These are phyloP conservation scores for Achatina immaculata DNA, from an alignment of 1,140 invertebrate genomes.

Conservation along the genomic window DNA sequence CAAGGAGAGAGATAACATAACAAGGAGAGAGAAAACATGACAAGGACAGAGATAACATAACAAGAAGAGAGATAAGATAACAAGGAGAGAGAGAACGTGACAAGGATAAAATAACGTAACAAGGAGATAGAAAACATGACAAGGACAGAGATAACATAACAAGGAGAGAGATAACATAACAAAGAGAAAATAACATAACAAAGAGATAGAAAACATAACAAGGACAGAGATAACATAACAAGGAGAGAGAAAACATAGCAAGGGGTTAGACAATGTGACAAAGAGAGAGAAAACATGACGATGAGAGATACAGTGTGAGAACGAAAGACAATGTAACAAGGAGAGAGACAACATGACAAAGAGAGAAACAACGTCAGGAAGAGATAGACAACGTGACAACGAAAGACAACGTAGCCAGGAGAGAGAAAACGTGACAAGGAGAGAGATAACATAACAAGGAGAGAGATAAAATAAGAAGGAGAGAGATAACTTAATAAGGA, in stretches of 20 bases:
- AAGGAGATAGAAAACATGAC: too few species aligned
- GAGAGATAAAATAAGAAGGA: not conserved
- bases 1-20: too few species aligned
- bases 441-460: too few species aligned
- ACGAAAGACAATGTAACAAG: not conserved
- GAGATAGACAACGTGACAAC: too few species aligned
- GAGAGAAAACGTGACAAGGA: not conserved
- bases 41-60: too few species aligned
- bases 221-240: not conserved
- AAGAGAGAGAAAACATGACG: too few species aligned
- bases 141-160: not conserved
- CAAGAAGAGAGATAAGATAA: too few species aligned
- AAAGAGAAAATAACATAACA: too few species aligned
- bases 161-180: not conserved
- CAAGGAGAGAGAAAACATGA: too few species aligned
- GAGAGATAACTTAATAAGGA: not conserved
- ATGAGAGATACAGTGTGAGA: too few species aligned
- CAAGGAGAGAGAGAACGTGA: too few species aligned
- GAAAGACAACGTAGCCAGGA: not conserved
- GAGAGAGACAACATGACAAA: not conserved
- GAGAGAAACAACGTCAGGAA: not conserved
- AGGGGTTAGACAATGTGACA: too few species aligned
- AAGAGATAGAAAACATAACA: not conserved
- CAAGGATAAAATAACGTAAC: not conserved
- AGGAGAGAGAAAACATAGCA: not conserved